Conservation (phyloP, 2,113 vertebrate genomes). For the Colistium nudipinnis region DNA sequence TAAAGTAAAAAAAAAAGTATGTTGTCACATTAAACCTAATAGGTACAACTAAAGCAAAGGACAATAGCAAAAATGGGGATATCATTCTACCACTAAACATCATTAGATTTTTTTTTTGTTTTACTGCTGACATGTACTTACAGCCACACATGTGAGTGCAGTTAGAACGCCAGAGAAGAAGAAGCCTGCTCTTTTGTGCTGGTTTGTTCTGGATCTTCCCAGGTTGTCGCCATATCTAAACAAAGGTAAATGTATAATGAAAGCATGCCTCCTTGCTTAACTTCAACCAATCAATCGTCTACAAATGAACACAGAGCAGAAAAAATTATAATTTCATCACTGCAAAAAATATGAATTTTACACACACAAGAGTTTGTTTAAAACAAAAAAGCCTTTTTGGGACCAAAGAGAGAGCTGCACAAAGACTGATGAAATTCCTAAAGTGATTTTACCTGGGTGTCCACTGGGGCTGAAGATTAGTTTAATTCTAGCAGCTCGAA, state of each 20-base stretch:
- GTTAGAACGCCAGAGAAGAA: slow-evolving; percentile 93
- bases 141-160: slow-evolving; percentile 88
- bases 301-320: too few relatives aligned
- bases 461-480: too few relatives aligned
- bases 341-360: too few relatives aligned
- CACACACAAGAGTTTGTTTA: too few relatives aligned
- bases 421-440: too few relatives aligned
- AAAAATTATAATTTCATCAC: too few relatives aligned
- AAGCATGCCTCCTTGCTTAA: background rate
- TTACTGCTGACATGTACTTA: slow-evolving; percentile 76
- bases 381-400: background rate
- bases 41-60: too few relatives aligned
- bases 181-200: slow-evolving; percentile 82
- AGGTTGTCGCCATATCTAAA: slow-evolving; percentile 81
- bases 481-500: too few relatives aligned
- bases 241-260: background rate
- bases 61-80: background rate
- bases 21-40: too few relatives aligned
- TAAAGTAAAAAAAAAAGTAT: too few relatives aligned
- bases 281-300: too few relatives aligned
- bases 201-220: slow-evolving; percentile 66
- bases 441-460: too few relatives aligned
- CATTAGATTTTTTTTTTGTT: background rate
- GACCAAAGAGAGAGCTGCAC: background rate
- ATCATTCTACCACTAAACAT: background rate